Percentiles rank a stretch among this genome's conserved stretches.
Conservation (phyloP, 2,797 vertebrate species). For the Phylloscopus collybita region DNA sequence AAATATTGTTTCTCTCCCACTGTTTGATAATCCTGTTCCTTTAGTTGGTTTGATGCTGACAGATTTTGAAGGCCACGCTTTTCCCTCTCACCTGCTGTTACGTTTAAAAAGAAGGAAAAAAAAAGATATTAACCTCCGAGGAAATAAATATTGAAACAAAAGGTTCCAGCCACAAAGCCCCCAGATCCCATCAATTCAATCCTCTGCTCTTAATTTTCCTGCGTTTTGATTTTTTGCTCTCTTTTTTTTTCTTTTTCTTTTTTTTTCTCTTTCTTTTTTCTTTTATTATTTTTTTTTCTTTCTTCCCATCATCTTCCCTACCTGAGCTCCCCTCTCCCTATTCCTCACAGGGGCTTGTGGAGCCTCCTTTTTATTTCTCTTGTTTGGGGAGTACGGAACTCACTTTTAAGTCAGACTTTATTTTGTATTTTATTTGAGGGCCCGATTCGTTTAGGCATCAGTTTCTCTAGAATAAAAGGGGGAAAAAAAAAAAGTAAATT, state of each 20-base stretch:
- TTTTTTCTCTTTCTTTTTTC: accelerated
- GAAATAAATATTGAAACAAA: slow-evolving; percentile 74
- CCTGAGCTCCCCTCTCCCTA: neutral
- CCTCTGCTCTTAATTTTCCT: slow-evolving; percentile 42
- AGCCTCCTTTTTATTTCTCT: neutral
- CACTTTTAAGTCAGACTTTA: slow-evolving; percentile 18
- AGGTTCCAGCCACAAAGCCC: slow-evolving; percentile 50
- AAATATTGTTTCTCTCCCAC: slow-evolving; percentile 72
- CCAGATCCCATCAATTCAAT: slow-evolving; percentile 52
- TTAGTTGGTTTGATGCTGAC: slow-evolving; percentile 46
- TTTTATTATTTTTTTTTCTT: accelerated
- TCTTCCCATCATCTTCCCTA: neutral
- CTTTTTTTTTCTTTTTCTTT: accelerated
- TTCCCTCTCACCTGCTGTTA: slow-evolving; percentile 59
- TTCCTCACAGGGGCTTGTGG: neutral
- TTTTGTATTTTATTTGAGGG: slow-evolving; percentile 21
- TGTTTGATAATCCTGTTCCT: slow-evolving; percentile 67
- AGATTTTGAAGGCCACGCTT: slow-evolving; percentile 43
- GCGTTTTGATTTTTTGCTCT: neutral
- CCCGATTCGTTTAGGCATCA: slow-evolving; percentile 24
- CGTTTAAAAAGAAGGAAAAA: slow-evolving; percentile 62
- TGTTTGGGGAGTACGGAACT: neutral
- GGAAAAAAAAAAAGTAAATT: slow-evolving; percentile 62
- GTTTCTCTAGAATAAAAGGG: slow-evolving; percentile 21
- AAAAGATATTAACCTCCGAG: slow-evolving; percentile 58